These are phyloP conservation scores for Liparis tanakae DNA, from an alignment of 2,797 vertebrate genomes.

Conservation along the genomic window DNA sequence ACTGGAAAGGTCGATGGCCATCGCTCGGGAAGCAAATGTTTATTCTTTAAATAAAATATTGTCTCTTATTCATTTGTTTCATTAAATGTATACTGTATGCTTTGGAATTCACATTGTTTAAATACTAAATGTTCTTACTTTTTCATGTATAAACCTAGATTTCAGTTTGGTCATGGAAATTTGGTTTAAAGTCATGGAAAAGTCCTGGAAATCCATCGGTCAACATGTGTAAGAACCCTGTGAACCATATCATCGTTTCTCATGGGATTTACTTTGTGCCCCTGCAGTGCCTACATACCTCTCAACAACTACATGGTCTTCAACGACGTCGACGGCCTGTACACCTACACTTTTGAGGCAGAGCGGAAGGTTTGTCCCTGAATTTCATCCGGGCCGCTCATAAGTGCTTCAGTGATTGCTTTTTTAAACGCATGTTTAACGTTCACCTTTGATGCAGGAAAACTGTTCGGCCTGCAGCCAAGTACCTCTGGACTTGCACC, in stretches of 20 bases:
- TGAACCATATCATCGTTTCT: neutral
- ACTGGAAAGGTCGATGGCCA: too few species aligned
- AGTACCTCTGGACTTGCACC: slow-evolving; percentile 89
- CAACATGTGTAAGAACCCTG: too few species aligned
- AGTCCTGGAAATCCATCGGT: too few species aligned
- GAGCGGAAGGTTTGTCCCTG: slow-evolving; percentile 89
- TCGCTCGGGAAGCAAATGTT: too few species aligned
- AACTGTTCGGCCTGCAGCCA: slow-evolving; percentile 94
- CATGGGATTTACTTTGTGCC: slow-evolving; percentile 3
- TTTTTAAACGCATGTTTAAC: slow-evolving; percentile 5
- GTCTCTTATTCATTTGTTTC: too few species aligned
- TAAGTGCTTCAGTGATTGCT: neutral
- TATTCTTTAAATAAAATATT: too few species aligned
- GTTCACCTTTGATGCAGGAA: slow-evolving; percentile 77
- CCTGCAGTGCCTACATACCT: slow-evolving; percentile 87
- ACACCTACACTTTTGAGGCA: slow-evolving; percentile 93
- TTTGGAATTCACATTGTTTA: too few species aligned
- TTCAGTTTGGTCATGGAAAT: too few species aligned
- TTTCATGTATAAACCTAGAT: too few species aligned
- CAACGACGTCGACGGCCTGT: slow-evolving; percentile 91
- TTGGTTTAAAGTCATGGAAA: too few species aligned
- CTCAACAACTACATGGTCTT: slow-evolving; percentile 95
- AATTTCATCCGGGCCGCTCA: neutral
- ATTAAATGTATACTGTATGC: too few species aligned
- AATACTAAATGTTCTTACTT: too few species aligned